Evolutionary conservation across 1,140 invertebrate genomes (phyloP), one percentile per base, ranked within the genome.

Genomic region (Trichogramma pretiosum): DNA sequence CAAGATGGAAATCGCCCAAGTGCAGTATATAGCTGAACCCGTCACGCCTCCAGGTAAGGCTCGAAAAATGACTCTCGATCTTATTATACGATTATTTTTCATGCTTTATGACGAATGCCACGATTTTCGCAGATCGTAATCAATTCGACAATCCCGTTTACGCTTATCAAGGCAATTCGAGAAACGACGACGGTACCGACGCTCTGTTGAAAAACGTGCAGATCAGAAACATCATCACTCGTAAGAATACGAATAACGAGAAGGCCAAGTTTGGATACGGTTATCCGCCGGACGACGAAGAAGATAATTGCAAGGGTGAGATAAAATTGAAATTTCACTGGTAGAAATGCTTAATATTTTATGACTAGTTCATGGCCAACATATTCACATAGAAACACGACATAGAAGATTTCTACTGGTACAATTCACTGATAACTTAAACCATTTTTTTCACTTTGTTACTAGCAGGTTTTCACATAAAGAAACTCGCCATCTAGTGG

Each of bases 61-160:
- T n/a, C n/a, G n/a, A n/a, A n/a, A n/a, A n/a, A n/a, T n/a, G n/a
- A n/a, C n/a, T n/a, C n/a, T n/a, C n/a, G n/a, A n/a, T n/a, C n/a
- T n/a, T 50, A 19, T 9, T 28, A 16, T 4, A 32, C 7, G 16
- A 37, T 21, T 26, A 39, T n/a, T 30, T 42, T 38, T 45, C 19
- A 16, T 45, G 42, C 13, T 48, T 36, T 47, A 5, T 28, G 11
- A 28, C 24, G 5, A 41, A 26, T 40, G 50, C 58, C n/a, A n/a
- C n/a, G n/a, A n/a, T 52, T 50, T 55, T 65, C 72, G 46, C 63
- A 85, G 87, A 90, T 63, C 82, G 82, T 54, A 86, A 89, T 64
- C 89, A 93, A 68, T 93, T 93, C 67, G 90, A 93, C 65, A 93
- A 93, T 77, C 89, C 89, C 0, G 87, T 91, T 2, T 93, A 93